phyloP scores from a whole-genome alignment of 2,797 vertebrate species.

The Stomatorhinus walkeri region DNA sequence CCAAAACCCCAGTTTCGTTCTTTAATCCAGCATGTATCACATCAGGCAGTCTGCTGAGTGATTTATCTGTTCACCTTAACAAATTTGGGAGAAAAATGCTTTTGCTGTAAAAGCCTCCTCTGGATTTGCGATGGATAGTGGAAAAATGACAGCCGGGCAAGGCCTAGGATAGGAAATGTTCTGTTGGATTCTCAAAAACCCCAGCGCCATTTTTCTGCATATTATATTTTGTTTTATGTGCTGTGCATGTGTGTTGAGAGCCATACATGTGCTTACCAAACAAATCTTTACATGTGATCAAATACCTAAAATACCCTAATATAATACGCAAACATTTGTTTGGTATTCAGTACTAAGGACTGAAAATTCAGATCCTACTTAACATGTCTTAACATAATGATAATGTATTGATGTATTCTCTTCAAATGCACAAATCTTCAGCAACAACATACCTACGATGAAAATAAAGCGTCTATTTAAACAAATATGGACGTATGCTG shows the following conservation, averaged over 20 bases:
- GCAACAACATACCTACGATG: neutral
- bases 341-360: neutral
- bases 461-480: neutral
- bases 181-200: neutral
- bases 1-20: neutral
- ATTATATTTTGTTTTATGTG: neutral
- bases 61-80: neutral
- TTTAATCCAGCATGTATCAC: neutral
- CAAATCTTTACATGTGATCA: neutral
- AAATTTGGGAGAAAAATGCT: neutral
- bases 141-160: neutral
- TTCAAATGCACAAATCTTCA: neutral
- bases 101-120: neutral
- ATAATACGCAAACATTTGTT: neutral
- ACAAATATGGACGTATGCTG: constrained; percentile 27
- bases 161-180: neutral
- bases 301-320: neutral
- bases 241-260: neutral
- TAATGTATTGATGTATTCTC: neutral
- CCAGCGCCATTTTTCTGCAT: neutral
- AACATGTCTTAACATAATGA: neutral
- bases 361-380: neutral
- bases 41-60: neutral
- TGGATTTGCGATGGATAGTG: neutral
- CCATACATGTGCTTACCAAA: neutral